A percentile compares a stretch with the other conserved stretches of the same genome.
phyloP scores from a whole-genome alignment of 2,113 vertebrate species.

The Chaetodon auriga region DNA sequence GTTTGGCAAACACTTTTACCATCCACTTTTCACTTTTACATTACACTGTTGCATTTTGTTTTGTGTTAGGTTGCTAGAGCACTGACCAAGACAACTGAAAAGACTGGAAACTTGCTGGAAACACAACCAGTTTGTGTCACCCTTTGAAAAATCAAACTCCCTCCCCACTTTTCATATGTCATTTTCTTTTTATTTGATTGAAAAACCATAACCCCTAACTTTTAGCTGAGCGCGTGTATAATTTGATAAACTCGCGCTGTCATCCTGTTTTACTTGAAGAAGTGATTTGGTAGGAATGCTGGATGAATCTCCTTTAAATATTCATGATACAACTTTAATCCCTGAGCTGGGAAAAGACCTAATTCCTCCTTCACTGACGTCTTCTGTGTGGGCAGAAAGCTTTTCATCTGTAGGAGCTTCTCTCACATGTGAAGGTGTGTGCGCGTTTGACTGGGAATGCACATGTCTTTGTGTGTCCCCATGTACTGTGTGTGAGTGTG shows the following conservation, averaged over 20 bases:
- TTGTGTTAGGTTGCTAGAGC: background rate
- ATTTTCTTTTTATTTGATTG: background rate
- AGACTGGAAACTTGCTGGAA: background rate
- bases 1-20: background rate
- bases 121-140: background rate
- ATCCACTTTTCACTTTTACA: no score
- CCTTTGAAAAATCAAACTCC: background rate
- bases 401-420: conserved; percentile 38
- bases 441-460: conserved; percentile 9
- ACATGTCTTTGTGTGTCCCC: background rate
- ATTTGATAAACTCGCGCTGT: conserved; percentile 35
- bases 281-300: conserved; percentile 53
- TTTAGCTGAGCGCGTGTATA: conserved; percentile 21
- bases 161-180: background rate
- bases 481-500: background rate
- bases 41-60: no score
- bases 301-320: conserved; percentile 68
- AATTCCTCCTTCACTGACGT: conserved; percentile 62
- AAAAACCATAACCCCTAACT: background rate
- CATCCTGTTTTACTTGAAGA: conserved; percentile 45
- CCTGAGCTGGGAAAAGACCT: conserved; percentile 39
- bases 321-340: conserved; percentile 72
- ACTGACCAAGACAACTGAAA: background rate
- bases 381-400: conserved; percentile 46
- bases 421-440: conserved; percentile 19